Percentiles rank a stretch among this genome's conserved stretches.
Conservation (phyloP, 2,797 vertebrate genomes). For the Helicolenus hilgendorfi region DNA sequence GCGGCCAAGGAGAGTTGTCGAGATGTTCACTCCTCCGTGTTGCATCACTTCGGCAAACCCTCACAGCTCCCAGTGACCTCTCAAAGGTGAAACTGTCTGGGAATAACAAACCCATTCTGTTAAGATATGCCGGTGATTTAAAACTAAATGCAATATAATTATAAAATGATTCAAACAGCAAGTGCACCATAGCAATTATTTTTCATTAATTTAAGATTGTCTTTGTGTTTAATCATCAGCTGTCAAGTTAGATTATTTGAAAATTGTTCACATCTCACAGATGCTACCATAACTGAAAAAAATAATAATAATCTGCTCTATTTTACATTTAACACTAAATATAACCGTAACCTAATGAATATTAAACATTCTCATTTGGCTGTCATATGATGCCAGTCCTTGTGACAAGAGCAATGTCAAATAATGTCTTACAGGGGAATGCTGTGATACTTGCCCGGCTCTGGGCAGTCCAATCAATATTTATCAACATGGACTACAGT, state of each 20-base stretch:
- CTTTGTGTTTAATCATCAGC: neutral
- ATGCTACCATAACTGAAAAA: slow-evolving; percentile 15
- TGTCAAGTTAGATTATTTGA: neutral
- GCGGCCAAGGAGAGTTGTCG: slow-evolving; percentile 78
- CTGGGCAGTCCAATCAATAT: slow-evolving; percentile 83
- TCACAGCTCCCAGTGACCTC: slow-evolving; percentile 66
- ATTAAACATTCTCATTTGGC: slow-evolving; percentile 65
- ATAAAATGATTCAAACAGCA: neutral
- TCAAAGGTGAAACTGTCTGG: slow-evolving; percentile 55
- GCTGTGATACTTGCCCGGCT: slow-evolving; percentile 65
- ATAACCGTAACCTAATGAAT: slow-evolving; percentile 69
- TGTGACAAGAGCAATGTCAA: slow-evolving; percentile 79
- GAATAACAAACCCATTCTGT: neutral
- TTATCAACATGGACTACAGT: slow-evolving; percentile 78
- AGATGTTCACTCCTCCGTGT: slow-evolving; percentile 69
- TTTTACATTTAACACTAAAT: slow-evolving; percentile 48
- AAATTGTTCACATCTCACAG: neutral
- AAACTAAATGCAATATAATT: neutral
- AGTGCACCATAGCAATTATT: neutral
- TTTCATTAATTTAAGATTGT: neutral
- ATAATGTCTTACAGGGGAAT: slow-evolving; percentile 74
- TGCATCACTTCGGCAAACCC: slow-evolving; percentile 64
- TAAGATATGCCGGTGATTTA: neutral
- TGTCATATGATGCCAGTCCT: slow-evolving; percentile 71
- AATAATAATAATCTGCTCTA: neutral